These are phyloP conservation scores for Cephonodes hylas DNA, from an alignment of 2,888 invertebrate genomes.

Conservation along the genomic window DNA sequence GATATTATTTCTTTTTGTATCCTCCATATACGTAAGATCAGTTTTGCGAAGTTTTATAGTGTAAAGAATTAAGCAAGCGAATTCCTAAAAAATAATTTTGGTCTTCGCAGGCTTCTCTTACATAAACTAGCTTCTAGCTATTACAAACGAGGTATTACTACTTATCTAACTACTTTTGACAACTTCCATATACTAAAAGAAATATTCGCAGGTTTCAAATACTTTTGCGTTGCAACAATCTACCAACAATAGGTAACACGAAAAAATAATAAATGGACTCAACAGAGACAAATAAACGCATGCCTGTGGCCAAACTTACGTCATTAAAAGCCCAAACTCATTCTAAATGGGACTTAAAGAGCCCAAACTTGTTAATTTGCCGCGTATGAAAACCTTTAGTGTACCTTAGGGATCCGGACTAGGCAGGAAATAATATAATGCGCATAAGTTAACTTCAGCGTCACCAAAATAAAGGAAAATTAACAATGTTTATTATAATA, in stretches of 20 bases:
- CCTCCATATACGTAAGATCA: too few species aligned
- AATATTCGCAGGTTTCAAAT: not conserved
- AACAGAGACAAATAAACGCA: conserved; percentile 4
- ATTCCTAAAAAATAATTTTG: too few species aligned
- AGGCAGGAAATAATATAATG: not conserved
- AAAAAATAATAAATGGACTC: not conserved
- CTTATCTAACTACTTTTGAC: too few species aligned
- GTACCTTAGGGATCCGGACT: not conserved
- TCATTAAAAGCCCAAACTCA: conserved; percentile 6
- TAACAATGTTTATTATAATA: not conserved
- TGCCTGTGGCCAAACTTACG: not conserved
- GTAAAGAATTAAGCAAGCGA: too few species aligned
- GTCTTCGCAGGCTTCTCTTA: too few species aligned
- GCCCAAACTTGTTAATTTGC: conserved; percentile 1
- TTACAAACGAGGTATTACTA: too few species aligned
- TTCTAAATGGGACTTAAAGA: not conserved
- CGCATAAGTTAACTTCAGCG: not conserved
- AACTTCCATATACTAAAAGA: not conserved
- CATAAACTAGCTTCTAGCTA: too few species aligned
- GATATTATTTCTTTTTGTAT: too few species aligned
- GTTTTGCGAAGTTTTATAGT: too few species aligned
- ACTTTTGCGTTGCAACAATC: not conserved
- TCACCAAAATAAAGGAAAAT: not conserved
- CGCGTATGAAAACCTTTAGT: not conserved
- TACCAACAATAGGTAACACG: not conserved